Conservation (phyloP, 2,797 vertebrate genomes). For the Heliangelus exortis region DNA sequence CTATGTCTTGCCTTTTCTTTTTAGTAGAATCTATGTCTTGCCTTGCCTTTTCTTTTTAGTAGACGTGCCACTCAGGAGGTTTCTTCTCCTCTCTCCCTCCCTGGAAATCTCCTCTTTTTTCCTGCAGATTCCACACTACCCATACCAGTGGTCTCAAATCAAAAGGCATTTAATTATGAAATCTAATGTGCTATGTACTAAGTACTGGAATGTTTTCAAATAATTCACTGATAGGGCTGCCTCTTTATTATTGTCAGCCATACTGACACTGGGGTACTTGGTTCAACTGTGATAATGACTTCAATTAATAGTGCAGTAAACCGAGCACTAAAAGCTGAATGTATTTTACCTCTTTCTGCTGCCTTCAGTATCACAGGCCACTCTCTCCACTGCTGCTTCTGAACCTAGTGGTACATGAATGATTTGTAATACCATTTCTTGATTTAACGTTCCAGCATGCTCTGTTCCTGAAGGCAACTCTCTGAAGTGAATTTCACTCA, state of each 20-base stretch:
- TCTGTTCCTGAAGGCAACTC: constrained; percentile 32
- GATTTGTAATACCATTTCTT: background rate
- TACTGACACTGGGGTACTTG: background rate
- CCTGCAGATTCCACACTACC: background rate
- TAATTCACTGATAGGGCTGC: constrained; percentile 1
- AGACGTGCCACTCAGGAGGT: rapidly evolving
- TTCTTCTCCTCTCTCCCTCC: background rate
- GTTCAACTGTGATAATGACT: constrained; percentile 25
- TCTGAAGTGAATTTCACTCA: constrained; percentile 52
- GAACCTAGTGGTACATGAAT: background rate
- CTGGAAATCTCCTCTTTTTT: background rate
- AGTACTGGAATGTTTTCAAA: constrained; percentile 3
- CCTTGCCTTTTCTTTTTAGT: background rate
- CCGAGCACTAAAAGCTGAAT: background rate
- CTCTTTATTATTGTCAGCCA: constrained; percentile 10
- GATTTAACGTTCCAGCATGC: constrained; percentile 4
- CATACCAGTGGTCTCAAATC: background rate
- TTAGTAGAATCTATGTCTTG: background rate
- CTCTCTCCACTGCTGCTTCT: background rate
- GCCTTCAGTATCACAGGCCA: background rate
- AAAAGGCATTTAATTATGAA: constrained; percentile 30
- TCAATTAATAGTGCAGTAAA: constrained; percentile 34
- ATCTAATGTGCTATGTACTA: background rate
- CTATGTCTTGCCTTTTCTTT: background rate
- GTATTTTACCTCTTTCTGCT: constrained; percentile 1